These are phyloP conservation scores for Cotesia typhae DNA, from an alignment of 1,140 invertebrate species.

Conservation along the genomic window DNA sequence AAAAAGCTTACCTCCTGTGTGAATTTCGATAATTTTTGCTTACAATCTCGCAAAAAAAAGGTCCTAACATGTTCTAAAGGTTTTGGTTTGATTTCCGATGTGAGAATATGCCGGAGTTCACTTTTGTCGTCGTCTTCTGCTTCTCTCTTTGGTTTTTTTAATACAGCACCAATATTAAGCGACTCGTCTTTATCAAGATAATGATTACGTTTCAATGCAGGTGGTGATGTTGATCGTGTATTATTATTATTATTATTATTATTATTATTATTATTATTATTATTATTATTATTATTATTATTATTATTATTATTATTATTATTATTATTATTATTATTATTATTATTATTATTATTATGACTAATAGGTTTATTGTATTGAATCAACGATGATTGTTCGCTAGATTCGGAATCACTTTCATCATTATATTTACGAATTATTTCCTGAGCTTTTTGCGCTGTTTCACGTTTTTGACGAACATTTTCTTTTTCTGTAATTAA, in stretches of 20 bases:
- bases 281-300: too few species aligned
- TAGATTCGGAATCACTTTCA: constrained; percentile 50
- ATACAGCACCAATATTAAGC: constrained; percentile 27
- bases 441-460: constrained; percentile 55
- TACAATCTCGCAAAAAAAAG: constrained; percentile 52
- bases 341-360: neutral
- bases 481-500: constrained; percentile 43
- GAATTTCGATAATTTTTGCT: constrained; percentile 52
- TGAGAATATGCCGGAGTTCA: constrained; percentile 9
- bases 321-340: too few species aligned
- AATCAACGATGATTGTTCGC: constrained; percentile 42
- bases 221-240: constrained; percentile 41
- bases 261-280: too few species aligned
- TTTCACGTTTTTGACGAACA: constrained; percentile 50
- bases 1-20: constrained; percentile 51
- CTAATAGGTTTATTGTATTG: constrained; percentile 44
- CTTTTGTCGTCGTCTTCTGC: constrained; percentile 33
- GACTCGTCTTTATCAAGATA: constrained; percentile 39
- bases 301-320: too few species aligned
- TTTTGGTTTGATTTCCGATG: constrained; percentile 28
- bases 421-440: constrained; percentile 51
- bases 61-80: constrained; percentile 48
- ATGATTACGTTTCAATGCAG: constrained; percentile 49
- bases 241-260: constrained; percentile 12
- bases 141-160: constrained; percentile 48